These are phyloP conservation scores for Laothoe populi DNA, from an alignment of 2,888 invertebrate species.

Conservation along the genomic window DNA sequence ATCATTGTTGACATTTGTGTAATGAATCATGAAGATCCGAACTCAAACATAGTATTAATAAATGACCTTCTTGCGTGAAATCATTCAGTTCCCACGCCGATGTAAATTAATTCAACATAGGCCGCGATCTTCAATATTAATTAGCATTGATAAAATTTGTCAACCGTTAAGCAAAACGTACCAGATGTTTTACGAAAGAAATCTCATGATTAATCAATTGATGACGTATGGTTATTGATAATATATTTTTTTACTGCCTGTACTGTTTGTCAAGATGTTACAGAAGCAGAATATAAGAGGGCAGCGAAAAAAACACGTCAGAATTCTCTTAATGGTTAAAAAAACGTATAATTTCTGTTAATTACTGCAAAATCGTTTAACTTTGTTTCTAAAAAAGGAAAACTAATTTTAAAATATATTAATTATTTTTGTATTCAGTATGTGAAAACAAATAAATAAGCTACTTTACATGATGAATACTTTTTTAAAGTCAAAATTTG, in stretches of 20 bases:
- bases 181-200: background rate
- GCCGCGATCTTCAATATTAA: slow-evolving; percentile 25
- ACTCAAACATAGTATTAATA: background rate
- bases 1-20: slow-evolving; percentile 8
- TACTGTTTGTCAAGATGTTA: too few relatives aligned
- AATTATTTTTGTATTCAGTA: too few relatives aligned
- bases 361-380: too few relatives aligned
- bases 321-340: too few relatives aligned
- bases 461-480: too few relatives aligned
- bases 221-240: background rate
- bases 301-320: too few relatives aligned
- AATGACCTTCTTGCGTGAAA: slow-evolving; percentile 3
- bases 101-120: slow-evolving; percentile 24
- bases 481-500: too few relatives aligned
- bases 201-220: background rate
- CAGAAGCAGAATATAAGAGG: too few relatives aligned
- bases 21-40: background rate
- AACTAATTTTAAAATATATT: too few relatives aligned
- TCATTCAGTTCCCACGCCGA: slow-evolving; percentile 20
- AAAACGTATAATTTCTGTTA: too few relatives aligned
- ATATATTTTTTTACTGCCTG: background rate
- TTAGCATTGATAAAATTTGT: slow-evolving; percentile 28
- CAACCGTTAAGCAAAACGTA: slow-evolving; percentile 24
- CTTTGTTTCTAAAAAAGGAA: too few relatives aligned
- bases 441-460: too few relatives aligned